Evolutionary conservation across 2,888 invertebrate species (phyloP).

Genomic region (Epirrhoe tristata): DNA sequence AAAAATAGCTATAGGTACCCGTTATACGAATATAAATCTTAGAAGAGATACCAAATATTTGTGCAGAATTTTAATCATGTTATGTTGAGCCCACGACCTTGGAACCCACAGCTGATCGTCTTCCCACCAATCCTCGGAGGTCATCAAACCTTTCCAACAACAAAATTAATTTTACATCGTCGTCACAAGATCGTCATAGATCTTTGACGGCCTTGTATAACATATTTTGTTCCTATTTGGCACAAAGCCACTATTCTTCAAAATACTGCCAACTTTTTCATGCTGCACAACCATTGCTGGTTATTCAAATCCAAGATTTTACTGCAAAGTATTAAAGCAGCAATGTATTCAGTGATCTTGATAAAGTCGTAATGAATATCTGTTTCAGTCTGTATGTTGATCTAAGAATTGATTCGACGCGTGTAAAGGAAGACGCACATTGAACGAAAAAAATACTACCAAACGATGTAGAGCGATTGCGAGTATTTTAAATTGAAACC

Average conservation of each 20-base stretch:
- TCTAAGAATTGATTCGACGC: constrained; percentile 49
- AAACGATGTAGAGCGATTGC: too few relatives aligned
- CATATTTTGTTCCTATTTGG: constrained; percentile 72
- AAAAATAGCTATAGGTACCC: too few relatives aligned
- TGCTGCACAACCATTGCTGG: constrained; percentile 36
- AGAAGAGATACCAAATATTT: too few relatives aligned
- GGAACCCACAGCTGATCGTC: constrained; percentile 4
- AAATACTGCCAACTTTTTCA: constrained; percentile 29
- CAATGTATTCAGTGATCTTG: constrained; percentile 24
- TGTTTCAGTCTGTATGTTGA: constrained; percentile 46
- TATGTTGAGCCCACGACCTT: neutral
- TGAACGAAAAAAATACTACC: constrained; percentile 15
- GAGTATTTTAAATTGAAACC: too few relatives aligned
- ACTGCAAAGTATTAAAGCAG: constrained; percentile 8
- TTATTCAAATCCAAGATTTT: neutral
- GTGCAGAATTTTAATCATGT: too few relatives aligned
- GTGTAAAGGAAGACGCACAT: constrained; percentile 43
- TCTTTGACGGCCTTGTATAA: constrained; percentile 49
- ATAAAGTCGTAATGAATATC: constrained; percentile 42
- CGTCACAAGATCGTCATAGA: constrained; percentile 36
- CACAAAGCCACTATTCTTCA: constrained; percentile 56
- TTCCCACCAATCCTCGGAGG: constrained; percentile 12
- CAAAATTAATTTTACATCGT: constrained; percentile 28
- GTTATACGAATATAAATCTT: too few relatives aligned
- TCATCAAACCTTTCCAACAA: constrained; percentile 29